Evolutionary conservation across 2,797 vertebrate species (phyloP).

Genomic region (Ptychobarbus kaznakovi): DNA sequence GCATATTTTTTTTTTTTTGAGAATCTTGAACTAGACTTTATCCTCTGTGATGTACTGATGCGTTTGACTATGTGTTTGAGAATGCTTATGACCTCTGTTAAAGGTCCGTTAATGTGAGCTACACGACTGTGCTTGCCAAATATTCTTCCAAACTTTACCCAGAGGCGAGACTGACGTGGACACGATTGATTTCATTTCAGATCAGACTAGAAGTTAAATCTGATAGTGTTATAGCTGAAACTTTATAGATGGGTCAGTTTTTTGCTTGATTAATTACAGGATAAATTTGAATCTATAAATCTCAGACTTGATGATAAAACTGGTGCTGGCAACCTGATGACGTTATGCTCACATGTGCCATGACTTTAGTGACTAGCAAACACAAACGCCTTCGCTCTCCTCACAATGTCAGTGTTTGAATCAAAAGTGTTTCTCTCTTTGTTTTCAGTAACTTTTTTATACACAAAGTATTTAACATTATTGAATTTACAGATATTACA

Average conservation of each 20-base stretch:
- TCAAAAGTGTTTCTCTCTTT: slow-evolving; percentile 65
- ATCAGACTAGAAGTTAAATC: slow-evolving; percentile 14
- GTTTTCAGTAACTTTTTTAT: slow-evolving; percentile 61
- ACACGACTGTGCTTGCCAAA: slow-evolving; percentile 27
- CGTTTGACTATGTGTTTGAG: slow-evolving; percentile 1
- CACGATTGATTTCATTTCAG: slow-evolving; percentile 21
- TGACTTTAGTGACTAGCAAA: slow-evolving; percentile 42
- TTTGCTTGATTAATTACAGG: slow-evolving; percentile 19
- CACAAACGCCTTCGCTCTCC: slow-evolving; percentile 52
- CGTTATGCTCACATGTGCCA: slow-evolving; percentile 48
- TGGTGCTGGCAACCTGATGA: slow-evolving; percentile 64
- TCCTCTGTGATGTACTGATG: slow-evolving; percentile 53
- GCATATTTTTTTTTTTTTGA: slow-evolving; percentile 52
- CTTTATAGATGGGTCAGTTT: background rate
- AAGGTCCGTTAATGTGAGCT: slow-evolving; percentile 42
- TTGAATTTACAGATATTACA: slow-evolving; percentile 61
- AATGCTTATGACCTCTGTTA: background rate
- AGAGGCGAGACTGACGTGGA: slow-evolving; percentile 24
- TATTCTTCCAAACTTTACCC: slow-evolving; percentile 15
- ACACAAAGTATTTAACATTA: slow-evolving; percentile 65
- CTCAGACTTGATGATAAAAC: slow-evolving; percentile 56
- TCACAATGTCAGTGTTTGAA: slow-evolving; percentile 64
- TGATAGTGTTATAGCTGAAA: background rate
- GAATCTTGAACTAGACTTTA: slow-evolving; percentile 55
- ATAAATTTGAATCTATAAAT: slow-evolving; percentile 47